These are phyloP conservation scores for Monodelphis domestica DNA, from an alignment of 2,797 vertebrate species.

Conservation along the genomic window DNA sequence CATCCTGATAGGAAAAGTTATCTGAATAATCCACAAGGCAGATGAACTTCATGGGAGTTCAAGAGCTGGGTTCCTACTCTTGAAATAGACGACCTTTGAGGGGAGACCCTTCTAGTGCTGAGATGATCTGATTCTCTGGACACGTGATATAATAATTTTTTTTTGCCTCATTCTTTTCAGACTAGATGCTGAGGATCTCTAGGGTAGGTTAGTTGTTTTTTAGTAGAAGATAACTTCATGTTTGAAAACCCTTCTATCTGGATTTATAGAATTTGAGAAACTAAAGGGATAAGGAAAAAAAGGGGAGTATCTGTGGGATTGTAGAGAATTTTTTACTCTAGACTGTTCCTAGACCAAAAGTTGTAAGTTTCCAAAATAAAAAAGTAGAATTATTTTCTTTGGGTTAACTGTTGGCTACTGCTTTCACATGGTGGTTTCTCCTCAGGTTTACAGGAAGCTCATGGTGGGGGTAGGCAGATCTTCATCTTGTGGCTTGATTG, in stretches of 20 bases:
- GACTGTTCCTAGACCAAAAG: neutral
- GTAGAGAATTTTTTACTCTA: neutral
- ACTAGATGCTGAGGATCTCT: neutral
- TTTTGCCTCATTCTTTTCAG: neutral
- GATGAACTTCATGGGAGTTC: neutral
- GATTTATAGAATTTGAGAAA: conserved; percentile 2
- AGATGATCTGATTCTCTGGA: neutral
- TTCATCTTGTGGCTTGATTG: conserved; percentile 51
- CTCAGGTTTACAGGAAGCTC: conserved; percentile 45
- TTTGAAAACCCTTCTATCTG: neutral
- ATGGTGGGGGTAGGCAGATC: neutral
- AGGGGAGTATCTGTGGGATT: neutral
- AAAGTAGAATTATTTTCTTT: conserved; percentile 46
- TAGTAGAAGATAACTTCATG: neutral
- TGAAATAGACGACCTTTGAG: neutral
- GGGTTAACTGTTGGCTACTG: neutral
- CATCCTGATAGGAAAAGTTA: neutral
- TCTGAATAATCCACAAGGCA: neutral
- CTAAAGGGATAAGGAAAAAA: neutral
- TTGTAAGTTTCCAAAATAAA: conserved; percentile 17
- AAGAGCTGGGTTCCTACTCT: neutral
- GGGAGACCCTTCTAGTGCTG: neutral
- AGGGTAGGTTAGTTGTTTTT: neutral
- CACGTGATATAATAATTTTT: neutral
- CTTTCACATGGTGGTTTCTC: conserved; percentile 2